A percentile compares a stretch with the other conserved stretches of the same genome.
These are phyloP conservation scores for Macropus fuliginosus DNA, from an alignment of 2,797 vertebrate genomes.

Conservation along the genomic window DNA sequence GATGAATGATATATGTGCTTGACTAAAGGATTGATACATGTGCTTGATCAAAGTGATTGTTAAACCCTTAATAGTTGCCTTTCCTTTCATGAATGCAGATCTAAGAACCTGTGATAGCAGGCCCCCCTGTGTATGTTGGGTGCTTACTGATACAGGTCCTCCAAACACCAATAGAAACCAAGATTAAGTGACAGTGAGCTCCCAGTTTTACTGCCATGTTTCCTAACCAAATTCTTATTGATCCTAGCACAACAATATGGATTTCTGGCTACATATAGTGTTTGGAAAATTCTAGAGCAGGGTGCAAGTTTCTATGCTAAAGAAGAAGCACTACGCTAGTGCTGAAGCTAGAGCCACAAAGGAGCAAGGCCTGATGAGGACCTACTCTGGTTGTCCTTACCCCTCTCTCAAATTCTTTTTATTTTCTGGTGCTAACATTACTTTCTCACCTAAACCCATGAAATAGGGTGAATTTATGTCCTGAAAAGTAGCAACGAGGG, in stretches of 20 bases:
- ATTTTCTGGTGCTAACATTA: not conserved
- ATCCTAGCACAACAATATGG: not conserved
- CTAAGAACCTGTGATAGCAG: too few species aligned
- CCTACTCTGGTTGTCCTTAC: not conserved
- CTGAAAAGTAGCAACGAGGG: constrained; percentile 23
- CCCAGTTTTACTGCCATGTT: not conserved
- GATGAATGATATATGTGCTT: too few species aligned
- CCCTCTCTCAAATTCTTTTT: not conserved
- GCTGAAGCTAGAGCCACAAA: constrained; percentile 11
- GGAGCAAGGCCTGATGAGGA: not conserved
- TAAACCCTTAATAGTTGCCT: too few species aligned
- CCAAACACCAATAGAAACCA: not conserved
- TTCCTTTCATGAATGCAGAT: too few species aligned
- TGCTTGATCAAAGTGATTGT: too few species aligned
- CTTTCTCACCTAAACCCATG: not conserved
- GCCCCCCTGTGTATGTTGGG: too few species aligned
- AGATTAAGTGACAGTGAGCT: not conserved
- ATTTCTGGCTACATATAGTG: not conserved
- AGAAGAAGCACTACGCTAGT: not conserved
- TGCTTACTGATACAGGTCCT: too few species aligned
- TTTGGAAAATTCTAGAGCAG: constrained; percentile 31
- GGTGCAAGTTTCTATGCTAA: not conserved
- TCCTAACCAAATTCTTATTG: not conserved
- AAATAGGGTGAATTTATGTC: not conserved
- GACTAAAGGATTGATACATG: too few species aligned